A percentile compares a stretch with the other conserved stretches of the same genome.
phyloP scores from a whole-genome alignment of 1,140 invertebrate species.

The Drosophila tsacasi region DNA sequence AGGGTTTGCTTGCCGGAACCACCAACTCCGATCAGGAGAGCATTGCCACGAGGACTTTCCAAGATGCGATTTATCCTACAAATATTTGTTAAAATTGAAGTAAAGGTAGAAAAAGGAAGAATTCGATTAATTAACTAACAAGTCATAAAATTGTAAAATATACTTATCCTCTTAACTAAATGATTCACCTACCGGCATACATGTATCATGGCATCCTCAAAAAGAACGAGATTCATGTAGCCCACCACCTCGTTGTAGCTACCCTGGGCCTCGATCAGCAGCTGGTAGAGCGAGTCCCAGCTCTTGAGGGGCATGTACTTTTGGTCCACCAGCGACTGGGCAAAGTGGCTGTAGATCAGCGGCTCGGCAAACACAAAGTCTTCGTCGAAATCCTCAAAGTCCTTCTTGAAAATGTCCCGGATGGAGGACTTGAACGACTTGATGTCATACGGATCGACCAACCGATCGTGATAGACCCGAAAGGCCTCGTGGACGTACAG shows the following conservation, averaged over 20 bases:
- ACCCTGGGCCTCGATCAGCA: constrained; percentile 92
- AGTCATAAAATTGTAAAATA: neutral
- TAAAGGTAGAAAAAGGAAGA: neutral
- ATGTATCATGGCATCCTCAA: constrained; percentile 97
- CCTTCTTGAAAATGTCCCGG: constrained; percentile 94
- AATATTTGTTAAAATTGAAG: neutral
- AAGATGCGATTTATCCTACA: constrained; percentile 95
- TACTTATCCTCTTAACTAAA: too few species aligned
- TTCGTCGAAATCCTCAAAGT: constrained; percentile 92
- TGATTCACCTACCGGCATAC: constrained; percentile 89
- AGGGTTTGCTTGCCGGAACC: constrained; percentile 98
- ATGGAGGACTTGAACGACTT: constrained; percentile 91
- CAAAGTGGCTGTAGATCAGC: constrained; percentile 95
- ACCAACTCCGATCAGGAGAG: constrained; percentile 96
- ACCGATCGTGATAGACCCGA: constrained; percentile 96
- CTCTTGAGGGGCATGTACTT: constrained; percentile 94
- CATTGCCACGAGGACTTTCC: constrained; percentile 96
- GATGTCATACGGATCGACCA: constrained; percentile 92
- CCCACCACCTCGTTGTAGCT: constrained; percentile 95
- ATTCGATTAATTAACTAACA: too few species aligned
- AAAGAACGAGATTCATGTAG: constrained; percentile 97
- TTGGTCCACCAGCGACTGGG: constrained; percentile 95
- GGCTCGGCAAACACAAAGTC: constrained; percentile 90
- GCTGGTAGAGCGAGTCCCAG: constrained; percentile 90
- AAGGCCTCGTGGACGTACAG: constrained; percentile 96